Evolutionary conservation across 2,113 vertebrate genomes (phyloP).

Genomic region (Microcebus lehilahytsara): DNA sequence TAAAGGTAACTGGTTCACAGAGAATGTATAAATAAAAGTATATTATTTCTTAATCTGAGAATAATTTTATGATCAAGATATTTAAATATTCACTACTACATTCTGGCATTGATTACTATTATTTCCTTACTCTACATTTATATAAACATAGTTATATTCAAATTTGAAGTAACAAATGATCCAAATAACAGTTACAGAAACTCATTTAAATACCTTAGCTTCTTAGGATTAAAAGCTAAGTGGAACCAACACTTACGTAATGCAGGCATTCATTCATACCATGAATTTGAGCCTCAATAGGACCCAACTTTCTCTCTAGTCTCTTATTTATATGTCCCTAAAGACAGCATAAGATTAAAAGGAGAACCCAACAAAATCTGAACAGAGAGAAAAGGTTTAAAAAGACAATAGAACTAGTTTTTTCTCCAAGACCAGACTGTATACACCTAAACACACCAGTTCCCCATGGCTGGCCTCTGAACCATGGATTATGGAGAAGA

Average conservation of each 20-base stretch:
- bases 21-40: neutral
- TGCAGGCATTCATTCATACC: neutral
- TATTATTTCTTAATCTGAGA: neutral
- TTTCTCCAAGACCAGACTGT: neutral
- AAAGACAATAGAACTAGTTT: neutral
- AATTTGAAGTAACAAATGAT: neutral
- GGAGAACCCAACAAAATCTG: neutral
- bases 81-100: conserved; percentile 22
- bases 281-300: neutral
- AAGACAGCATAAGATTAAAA: neutral
- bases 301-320: neutral
- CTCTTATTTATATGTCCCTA: neutral
- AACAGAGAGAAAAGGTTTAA: neutral
- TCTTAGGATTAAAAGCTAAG: neutral
- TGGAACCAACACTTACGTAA: neutral
- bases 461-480: neutral
- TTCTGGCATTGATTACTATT: neutral
- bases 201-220: neutral
- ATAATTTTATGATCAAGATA: neutral
- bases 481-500: neutral
- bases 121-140: neutral
- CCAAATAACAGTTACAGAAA: neutral
- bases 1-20: neutral
- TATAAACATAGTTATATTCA: neutral
- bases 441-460: neutral